Conservation (phyloP, 2,888 invertebrate species). For the Vesta saturnalis region DNA sequence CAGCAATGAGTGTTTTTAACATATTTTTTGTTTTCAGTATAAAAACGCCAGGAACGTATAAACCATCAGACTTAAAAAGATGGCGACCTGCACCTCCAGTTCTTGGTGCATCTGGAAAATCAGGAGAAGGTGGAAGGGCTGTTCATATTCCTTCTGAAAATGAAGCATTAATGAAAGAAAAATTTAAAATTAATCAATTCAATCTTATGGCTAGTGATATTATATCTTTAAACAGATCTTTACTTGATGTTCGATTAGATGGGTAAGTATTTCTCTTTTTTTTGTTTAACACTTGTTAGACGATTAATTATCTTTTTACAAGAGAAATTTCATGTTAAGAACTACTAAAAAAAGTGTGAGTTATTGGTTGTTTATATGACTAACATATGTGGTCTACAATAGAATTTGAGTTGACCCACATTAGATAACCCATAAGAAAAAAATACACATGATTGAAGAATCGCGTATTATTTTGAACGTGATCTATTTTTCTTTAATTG, state of each 20-base stretch:
- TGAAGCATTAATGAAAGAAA: conserved; percentile 90
- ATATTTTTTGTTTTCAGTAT: conserved; percentile 39
- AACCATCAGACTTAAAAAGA: conserved; percentile 66
- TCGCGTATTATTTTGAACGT: no score
- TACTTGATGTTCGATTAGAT: conserved; percentile 92
- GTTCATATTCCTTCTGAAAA: conserved; percentile 89
- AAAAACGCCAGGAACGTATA: conserved; percentile 56
- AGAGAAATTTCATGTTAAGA: no score
- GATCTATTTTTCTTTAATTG: no score
- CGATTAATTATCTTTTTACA: no score
- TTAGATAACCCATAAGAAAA: no score
- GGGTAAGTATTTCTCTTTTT: conserved; percentile 78
- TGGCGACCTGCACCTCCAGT: conserved; percentile 82
- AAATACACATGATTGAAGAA: no score
- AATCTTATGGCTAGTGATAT: conserved; percentile 97
- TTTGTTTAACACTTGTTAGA: conserved; percentile 15
- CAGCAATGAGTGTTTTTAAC: no score
- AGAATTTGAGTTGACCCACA: no score
- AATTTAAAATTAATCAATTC: conserved; percentile 98
- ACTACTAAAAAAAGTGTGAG: no score
- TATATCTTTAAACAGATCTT: conserved; percentile 94
- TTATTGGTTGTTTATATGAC: no score
- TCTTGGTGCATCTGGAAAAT: conserved; percentile 72
- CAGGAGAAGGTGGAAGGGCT: conserved; percentile 94
- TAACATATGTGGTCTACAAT: no score